Evolutionary conservation across 2,888 invertebrate species (phyloP).

Genomic region (Drosophila maculinotata): DNA sequence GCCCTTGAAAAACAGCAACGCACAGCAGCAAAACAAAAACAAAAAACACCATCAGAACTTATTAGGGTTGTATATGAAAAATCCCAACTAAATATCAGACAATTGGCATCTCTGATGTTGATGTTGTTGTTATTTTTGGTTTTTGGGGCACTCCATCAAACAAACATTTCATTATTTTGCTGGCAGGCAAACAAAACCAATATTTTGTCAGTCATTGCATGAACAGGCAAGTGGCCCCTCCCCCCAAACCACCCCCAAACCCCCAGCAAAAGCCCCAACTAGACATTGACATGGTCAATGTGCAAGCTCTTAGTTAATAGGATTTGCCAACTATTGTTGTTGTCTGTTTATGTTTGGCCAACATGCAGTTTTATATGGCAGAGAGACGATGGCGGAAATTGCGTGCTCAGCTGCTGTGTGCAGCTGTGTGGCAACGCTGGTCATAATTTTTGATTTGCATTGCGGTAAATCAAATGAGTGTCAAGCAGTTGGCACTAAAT

Average conservation of each 20-base stretch:
- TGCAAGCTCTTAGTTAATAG: constrained; percentile 53
- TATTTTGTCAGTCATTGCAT: constrained; percentile 50
- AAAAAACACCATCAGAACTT: constrained; percentile 45
- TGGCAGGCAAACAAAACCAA: constrained; percentile 48
- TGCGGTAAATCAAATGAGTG: constrained; percentile 48
- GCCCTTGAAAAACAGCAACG: constrained; percentile 11
- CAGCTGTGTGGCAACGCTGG: constrained; percentile 22
- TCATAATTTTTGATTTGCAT: constrained; percentile 36
- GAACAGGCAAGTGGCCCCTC: constrained; percentile 3
- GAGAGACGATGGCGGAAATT: constrained; percentile 56
- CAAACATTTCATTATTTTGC: constrained; percentile 67
- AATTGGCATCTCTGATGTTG: constrained; percentile 12
- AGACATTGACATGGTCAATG: constrained; percentile 13
- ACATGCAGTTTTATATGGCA: constrained; percentile 15
- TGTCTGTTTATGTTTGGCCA: constrained; percentile 16
- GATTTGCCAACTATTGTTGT: constrained; percentile 39
- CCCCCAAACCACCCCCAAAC: not conserved
- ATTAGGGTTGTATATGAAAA: constrained; percentile 60
- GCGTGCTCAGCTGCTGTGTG: constrained; percentile 37
- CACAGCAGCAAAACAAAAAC: constrained; percentile 4
- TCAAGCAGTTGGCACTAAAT: constrained; percentile 46
- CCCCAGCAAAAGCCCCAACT: not conserved
- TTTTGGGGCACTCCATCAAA: constrained; percentile 52
- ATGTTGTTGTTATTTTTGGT: constrained; percentile 4
- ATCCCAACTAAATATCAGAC: constrained; percentile 37